A percentile compares a stretch with the other conserved stretches of the same genome.
Conservation (phyloP, 64 coral and sea anemone species). For the Montipora foliosa region DNA sequence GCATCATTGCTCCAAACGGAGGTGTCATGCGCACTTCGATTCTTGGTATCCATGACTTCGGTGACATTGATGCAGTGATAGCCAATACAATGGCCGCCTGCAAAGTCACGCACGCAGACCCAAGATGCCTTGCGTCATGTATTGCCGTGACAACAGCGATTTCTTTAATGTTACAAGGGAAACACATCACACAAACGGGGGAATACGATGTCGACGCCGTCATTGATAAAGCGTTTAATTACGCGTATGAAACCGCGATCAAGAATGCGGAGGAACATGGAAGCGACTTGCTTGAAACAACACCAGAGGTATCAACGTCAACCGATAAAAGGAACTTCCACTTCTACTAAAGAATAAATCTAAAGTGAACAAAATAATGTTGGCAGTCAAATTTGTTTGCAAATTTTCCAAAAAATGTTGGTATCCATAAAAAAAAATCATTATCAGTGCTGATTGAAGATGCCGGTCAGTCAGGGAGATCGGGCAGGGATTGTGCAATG, state of each 20-base stretch:
- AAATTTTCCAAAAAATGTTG: too few relatives aligned
- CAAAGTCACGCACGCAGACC: constrained; percentile 95
- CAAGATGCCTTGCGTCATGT: constrained; percentile 96
- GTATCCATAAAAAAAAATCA: too few relatives aligned
- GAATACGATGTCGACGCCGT: constrained; percentile 67
- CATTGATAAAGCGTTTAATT: constrained; percentile 34
- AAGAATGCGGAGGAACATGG: background rate
- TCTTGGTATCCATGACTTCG: constrained; percentile 89
- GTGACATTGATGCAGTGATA: constrained; percentile 81
- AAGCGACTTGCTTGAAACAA: constrained; percentile 23
- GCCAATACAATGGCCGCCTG: constrained; percentile 78
- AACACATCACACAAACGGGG: constrained; percentile 14
- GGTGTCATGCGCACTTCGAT: constrained; percentile 98
- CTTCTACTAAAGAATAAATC: too few relatives aligned
- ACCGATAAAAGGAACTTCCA: background rate
- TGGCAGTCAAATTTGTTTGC: too few relatives aligned
- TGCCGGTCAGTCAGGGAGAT: too few relatives aligned
- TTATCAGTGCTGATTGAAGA: too few relatives aligned
- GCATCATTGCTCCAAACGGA: constrained; percentile 81
- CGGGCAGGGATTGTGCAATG: too few relatives aligned
- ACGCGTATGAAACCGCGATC: constrained; percentile 41
- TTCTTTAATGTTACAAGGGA: constrained; percentile 93
- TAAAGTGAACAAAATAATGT: too few relatives aligned
- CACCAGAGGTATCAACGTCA: constrained; percentile 23
- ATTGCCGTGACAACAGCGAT: constrained; percentile 96